These are phyloP conservation scores for Apeira syringaria DNA, from an alignment of 2,888 invertebrate genomes.

Conservation along the genomic window DNA sequence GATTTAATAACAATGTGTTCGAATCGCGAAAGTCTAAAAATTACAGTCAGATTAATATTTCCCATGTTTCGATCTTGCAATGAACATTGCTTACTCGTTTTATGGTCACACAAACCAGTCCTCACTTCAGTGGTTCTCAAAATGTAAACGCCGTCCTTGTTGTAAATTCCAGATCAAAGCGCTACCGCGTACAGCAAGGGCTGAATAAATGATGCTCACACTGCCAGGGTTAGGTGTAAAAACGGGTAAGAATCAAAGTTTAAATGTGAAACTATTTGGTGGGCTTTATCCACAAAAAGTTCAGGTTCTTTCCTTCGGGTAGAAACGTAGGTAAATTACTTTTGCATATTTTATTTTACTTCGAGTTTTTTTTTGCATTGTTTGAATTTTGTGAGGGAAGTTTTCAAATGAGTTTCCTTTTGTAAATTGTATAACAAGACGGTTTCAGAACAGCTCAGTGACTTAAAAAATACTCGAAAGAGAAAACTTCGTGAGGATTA, in stretches of 20 bases:
- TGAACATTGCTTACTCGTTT: constrained; percentile 74
- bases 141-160: constrained; percentile 71
- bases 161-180: constrained; percentile 61
- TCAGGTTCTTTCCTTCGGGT: constrained; percentile 13
- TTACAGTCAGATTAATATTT: too few relatives aligned
- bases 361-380: constrained; percentile 17
- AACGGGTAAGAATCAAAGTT: constrained; percentile 29
- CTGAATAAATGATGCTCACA: constrained; percentile 64
- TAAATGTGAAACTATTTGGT: constrained; percentile 22
- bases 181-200: constrained; percentile 48
- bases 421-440: neutral
- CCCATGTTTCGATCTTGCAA: constrained; percentile 41
- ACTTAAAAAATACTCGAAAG: neutral
- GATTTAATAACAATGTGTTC: too few relatives aligned
- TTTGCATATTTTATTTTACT: constrained; percentile 22
- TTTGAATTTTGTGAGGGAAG: constrained; percentile 14
- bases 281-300: constrained; percentile 16
- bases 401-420: constrained; percentile 4
- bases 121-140: constrained; percentile 71
- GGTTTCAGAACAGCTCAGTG: neutral
- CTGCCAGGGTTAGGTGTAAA: constrained; percentile 22
- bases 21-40: too few relatives aligned
- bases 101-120: constrained; percentile 66
- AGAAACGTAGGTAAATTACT: constrained; percentile 20
- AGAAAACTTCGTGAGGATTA: neutral